Percentiles rank a stretch among this genome's conserved stretches.
These are phyloP conservation scores for Caenorhabditis doughertyi DNA, from an alignment of 2,888 invertebrate species.

Conservation along the genomic window DNA sequence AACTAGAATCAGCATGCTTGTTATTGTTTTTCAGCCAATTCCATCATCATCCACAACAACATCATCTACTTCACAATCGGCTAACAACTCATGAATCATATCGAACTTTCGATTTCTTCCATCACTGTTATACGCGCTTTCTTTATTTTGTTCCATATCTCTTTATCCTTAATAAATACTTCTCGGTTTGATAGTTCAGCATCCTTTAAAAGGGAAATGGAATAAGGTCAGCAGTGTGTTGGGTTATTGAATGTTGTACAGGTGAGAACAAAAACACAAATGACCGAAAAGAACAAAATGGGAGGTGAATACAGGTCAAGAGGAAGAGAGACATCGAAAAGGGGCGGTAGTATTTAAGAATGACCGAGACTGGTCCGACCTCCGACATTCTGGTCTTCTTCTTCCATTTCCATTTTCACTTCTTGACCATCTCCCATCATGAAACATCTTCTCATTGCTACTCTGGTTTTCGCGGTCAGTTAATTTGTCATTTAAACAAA, in stretches of 20 bases:
- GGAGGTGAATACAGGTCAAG: constrained; percentile 6
- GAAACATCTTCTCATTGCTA: constrained; percentile 52
- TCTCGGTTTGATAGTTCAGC: constrained; percentile 23
- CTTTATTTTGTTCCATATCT: background rate
- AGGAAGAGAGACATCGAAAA: constrained; percentile 6
- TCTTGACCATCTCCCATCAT: constrained; percentile 4
- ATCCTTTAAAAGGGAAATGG: constrained; percentile 8
- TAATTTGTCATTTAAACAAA: background rate
- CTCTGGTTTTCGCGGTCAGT: constrained; percentile 53
- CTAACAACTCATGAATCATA: constrained; percentile 54
- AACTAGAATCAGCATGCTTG: constrained; percentile 21
- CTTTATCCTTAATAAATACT: constrained; percentile 20
- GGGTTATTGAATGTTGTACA: constrained; percentile 21
- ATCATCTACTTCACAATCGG: constrained; percentile 31
- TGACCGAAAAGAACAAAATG: constrained; percentile 51
- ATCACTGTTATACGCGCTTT: constrained; percentile 20
- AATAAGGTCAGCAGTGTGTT: constrained; percentile 49
- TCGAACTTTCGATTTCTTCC: constrained; percentile 46
- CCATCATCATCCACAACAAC: constrained; percentile 19
- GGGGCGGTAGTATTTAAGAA: constrained; percentile 42
- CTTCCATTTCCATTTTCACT: constrained; percentile 26
- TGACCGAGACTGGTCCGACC: constrained; percentile 43
- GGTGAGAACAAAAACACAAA: constrained; percentile 29
- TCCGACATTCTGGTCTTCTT: constrained; percentile 45
- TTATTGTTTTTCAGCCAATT: constrained; percentile 49